Evolutionary conservation across 2,113 vertebrate species (phyloP).

Genomic region (Rana temporaria): DNA sequence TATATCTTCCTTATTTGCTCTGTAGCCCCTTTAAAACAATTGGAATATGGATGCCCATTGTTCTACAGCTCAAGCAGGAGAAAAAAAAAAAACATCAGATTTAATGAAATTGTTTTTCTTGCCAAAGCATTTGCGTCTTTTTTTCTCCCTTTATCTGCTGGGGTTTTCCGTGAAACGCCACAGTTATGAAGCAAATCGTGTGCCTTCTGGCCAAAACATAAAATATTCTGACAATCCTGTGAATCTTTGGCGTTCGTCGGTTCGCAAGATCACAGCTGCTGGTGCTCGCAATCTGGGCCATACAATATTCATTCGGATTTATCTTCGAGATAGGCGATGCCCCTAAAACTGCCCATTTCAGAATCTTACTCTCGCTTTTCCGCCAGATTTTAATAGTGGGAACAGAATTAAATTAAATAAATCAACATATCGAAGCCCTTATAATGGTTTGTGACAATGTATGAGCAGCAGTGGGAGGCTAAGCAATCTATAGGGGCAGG

Average conservation of each 20-base stretch:
- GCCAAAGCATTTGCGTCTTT: slow-evolving; percentile 7
- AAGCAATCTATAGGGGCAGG: neutral
- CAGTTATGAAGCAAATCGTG: slow-evolving; percentile 37
- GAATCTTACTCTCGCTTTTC: slow-evolving; percentile 46
- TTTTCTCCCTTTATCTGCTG: slow-evolving; percentile 32
- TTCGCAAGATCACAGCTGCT: slow-evolving; percentile 43
- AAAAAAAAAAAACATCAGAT: neutral
- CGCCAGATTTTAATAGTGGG: slow-evolving; percentile 55
- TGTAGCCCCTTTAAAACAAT: too few species aligned
- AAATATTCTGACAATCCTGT: slow-evolving; percentile 46
- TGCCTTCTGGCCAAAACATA: slow-evolving; percentile 46
- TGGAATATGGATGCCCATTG: neutral
- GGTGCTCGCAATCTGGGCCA: slow-evolving; percentile 5
- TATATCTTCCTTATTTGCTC: too few species aligned
- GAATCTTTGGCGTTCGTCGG: slow-evolving; percentile 32
- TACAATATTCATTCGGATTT: slow-evolving; percentile 43
- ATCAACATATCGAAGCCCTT: slow-evolving; percentile 58
- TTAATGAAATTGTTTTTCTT: slow-evolving; percentile 17
- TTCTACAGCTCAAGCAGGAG: neutral
- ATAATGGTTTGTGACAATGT: neutral
- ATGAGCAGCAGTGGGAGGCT: neutral
- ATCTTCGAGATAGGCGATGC: neutral
- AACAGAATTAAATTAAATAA: slow-evolving; percentile 21
- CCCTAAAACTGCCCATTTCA: neutral
- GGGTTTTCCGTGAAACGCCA: slow-evolving; percentile 33